Percentiles rank a stretch among this genome's conserved stretches.
phyloP scores from a whole-genome alignment of 1,140 invertebrate genomes.

The Heterodera carotae region DNA sequence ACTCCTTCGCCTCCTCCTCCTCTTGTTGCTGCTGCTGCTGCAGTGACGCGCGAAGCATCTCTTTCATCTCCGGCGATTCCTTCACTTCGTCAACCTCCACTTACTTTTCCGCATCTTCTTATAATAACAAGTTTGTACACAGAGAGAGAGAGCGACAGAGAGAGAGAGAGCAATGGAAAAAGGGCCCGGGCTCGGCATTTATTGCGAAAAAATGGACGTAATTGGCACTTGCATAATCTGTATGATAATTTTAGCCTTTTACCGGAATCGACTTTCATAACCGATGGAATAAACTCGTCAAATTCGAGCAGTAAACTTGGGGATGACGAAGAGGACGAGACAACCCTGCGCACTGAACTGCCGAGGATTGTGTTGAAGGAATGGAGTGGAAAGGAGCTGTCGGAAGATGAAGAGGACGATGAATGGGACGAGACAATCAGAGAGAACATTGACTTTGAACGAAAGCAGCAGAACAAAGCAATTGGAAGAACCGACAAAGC shows the following conservation, averaged over 20 bases:
- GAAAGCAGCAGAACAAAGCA: too few species aligned
- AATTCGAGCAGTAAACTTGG: not conserved
- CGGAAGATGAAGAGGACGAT: not conserved
- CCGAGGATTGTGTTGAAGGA: not conserved
- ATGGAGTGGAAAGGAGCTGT: not conserved
- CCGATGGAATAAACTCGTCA: too few species aligned
- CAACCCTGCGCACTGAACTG: not conserved
- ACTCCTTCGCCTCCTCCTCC: not conserved
- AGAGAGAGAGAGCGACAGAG: not conserved
- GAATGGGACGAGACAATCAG: not conserved
- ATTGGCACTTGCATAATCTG: too few species aligned
- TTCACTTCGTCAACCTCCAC: not conserved
- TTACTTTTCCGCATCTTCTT: not conserved
- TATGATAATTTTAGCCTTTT: too few species aligned
- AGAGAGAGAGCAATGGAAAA: too few species aligned
- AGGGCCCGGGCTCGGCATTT: too few species aligned
- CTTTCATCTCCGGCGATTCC: not conserved
- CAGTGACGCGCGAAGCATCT: not conserved
- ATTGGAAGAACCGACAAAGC: too few species aligned
- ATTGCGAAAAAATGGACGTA: too few species aligned
- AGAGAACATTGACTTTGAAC: not conserved
- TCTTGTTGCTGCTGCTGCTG: too few species aligned
- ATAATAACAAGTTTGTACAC: not conserved
- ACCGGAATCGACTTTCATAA: too few species aligned
- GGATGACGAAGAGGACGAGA: not conserved